phyloP scores from a whole-genome alignment of 2,888 invertebrate species.

The Silvanus unidentatus region DNA sequence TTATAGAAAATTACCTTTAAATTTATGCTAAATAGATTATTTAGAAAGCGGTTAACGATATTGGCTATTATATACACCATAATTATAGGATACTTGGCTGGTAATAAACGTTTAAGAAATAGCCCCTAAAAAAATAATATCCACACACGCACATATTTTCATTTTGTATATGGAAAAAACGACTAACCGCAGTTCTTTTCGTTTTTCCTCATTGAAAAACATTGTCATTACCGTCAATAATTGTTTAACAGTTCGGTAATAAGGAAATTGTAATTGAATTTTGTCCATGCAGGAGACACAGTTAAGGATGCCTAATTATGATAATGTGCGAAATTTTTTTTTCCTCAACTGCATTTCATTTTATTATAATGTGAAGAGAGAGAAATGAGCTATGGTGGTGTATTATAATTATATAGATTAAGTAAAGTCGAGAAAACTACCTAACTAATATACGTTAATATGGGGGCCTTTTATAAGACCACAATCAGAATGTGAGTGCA shows the following conservation, averaged over 20 bases:
- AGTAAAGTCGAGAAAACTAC: slow-evolving; percentile 45
- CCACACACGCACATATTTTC: too few relatives aligned
- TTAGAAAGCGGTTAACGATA: slow-evolving; percentile 33
- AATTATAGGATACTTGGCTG: slow-evolving; percentile 25
- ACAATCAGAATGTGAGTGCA: slow-evolving; percentile 32
- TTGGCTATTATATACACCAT: slow-evolving; percentile 30
- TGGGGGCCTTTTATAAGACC: slow-evolving; percentile 20
- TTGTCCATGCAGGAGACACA: slow-evolving; percentile 11
- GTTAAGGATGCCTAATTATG: too few relatives aligned
- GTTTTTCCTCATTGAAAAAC: too few relatives aligned
- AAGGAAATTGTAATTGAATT: neutral
- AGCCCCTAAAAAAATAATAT: too few relatives aligned
- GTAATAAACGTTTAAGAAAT: neutral
- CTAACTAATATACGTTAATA: slow-evolving; percentile 46
- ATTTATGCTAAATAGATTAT: slow-evolving; percentile 36
- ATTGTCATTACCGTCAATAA: too few relatives aligned
- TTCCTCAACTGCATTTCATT: too few relatives aligned
- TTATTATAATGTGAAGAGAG: too few relatives aligned
- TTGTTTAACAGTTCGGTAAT: neutral
- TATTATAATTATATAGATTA: slow-evolving; percentile 44
- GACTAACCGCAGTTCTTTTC: too few relatives aligned
- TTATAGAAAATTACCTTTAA: slow-evolving; percentile 27
- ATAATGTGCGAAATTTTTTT: too few relatives aligned
- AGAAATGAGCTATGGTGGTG: slow-evolving; percentile 11
- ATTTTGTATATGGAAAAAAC: too few relatives aligned